These are phyloP conservation scores for Laterallus jamaicensis DNA, from an alignment of 2,113 vertebrate genomes.

Conservation along the genomic window DNA sequence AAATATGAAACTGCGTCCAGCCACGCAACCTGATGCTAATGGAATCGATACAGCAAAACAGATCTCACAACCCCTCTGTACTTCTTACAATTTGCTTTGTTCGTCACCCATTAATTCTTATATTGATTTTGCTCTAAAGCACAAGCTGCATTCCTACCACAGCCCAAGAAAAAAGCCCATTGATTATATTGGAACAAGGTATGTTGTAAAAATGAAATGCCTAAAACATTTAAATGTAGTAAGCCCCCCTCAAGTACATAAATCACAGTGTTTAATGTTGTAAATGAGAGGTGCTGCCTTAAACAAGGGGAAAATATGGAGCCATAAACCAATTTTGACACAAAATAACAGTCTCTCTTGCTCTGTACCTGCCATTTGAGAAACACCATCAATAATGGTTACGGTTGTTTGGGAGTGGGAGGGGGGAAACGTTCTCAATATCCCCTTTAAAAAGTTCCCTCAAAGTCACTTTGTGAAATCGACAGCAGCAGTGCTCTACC, in stretches of 20 bases:
- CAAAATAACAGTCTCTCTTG: constrained; percentile 63
- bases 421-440: constrained; percentile 29
- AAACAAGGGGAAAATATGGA: constrained; percentile 75
- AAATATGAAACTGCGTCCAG: constrained; percentile 22
- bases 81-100: constrained; percentile 64
- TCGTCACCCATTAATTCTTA: constrained; percentile 76
- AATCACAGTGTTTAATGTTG: constrained; percentile 76
- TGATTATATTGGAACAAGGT: constrained; percentile 79
- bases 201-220: constrained; percentile 76
- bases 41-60: constrained; percentile 46
- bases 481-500: constrained; percentile 14
- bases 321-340: constrained; percentile 75
- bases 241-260: constrained; percentile 73
- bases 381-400: constrained; percentile 76
- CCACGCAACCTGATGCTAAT: constrained; percentile 9
- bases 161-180: constrained; percentile 64
- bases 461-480: constrained; percentile 79
- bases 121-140: constrained; percentile 81
- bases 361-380: constrained; percentile 59
- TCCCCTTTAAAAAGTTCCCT: constrained; percentile 74
- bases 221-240: constrained; percentile 78
- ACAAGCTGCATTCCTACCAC: constrained; percentile 61
- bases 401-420: constrained; percentile 65
- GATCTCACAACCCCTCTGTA: constrained; percentile 8
- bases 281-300: constrained; percentile 75